phyloP scores from a whole-genome alignment of 1,140 invertebrate genomes.

The Arctopsyche grandis region DNA sequence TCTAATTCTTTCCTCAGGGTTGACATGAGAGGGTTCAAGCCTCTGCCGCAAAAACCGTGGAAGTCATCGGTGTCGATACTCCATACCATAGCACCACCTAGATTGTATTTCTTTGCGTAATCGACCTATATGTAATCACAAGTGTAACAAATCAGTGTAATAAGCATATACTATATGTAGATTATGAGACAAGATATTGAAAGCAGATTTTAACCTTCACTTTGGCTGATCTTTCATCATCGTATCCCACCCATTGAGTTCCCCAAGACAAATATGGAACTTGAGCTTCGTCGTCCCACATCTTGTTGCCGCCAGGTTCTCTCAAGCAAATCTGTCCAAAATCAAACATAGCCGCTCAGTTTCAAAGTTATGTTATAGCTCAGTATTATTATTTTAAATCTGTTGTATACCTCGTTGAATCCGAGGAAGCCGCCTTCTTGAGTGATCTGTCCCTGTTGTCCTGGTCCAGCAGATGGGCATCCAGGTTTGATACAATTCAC shows the following conservation, averaged over 20 bases:
- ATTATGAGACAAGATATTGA: neutral
- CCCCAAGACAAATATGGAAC: constrained; percentile 60
- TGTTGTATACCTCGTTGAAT: constrained; percentile 75
- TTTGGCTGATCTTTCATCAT: neutral
- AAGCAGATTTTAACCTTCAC: neutral
- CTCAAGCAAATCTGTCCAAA: constrained; percentile 35
- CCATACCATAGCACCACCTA: constrained; percentile 73
- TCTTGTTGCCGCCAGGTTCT: constrained; percentile 1
- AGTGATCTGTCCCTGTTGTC: constrained; percentile 76
- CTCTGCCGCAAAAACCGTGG: constrained; percentile 59
- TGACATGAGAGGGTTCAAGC: constrained; percentile 59
- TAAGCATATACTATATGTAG: neutral
- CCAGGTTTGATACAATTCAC: constrained; percentile 59
- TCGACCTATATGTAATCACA: constrained; percentile 62
- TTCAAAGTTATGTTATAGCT: neutral
- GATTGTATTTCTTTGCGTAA: constrained; percentile 61
- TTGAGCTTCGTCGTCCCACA: constrained; percentile 50
- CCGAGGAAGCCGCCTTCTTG: constrained; percentile 74
- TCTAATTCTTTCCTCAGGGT: neutral
- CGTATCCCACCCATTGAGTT: constrained; percentile 60
- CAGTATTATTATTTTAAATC: no score
- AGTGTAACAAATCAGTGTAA: constrained; percentile 37
- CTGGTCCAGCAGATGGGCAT: constrained; percentile 67
- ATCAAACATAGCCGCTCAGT: neutral
- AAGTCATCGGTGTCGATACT: constrained; percentile 73